Base-by-base conservation (phyloP, 2,113 vertebrate genomes). In the Dicaeum eximium region DNA sequence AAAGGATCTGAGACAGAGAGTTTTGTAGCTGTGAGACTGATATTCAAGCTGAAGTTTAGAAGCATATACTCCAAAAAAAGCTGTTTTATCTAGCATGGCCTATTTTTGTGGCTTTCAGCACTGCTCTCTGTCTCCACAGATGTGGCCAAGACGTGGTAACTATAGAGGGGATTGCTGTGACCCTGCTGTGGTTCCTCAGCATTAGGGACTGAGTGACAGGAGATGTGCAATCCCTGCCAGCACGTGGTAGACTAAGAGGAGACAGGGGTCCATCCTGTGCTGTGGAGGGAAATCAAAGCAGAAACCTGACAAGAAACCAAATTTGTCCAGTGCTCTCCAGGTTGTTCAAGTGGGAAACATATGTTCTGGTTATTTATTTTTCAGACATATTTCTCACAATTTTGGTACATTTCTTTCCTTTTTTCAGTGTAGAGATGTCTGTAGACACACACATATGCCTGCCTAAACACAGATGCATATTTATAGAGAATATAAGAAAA, bases 151-250 rank as follows among this genome's bases (percentile, higher is more conserved):
- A 47, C 33, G 3, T 20, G 17, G 30, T 47, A 51, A 64, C 6
- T 17, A 11, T 4, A 45, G 33, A 1, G 18, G 8, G 8, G 17
- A 47, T 33, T 1, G 3, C 9, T 24, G 13, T 19, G 5, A 6
- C 30, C 11, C n/a, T 42, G 16, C 12, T 58, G 11, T 38, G n/a
- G 25, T 7, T 74, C 35, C 45, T 82, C 45, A 83, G 47, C 10
- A 15, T 38, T 27, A 42, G 42, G 25, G 31, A 62, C 23, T 13
- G 10, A 7, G 13, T 3, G 19, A 27, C 10, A 67, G 28, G 53
- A 60, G 3, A 31, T 19, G 37, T 71, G 20, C 0, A 1, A 57
- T 57, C 28, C 48, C 54, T 65, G 40, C 20, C 45, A 56, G 31
- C 16, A 33, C 6, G 6, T 47, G 21, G 17, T 21, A 21, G 19